phyloP scores from a whole-genome alignment of 2,797 vertebrate species.

The Paratrypauchen microcephalus region DNA sequence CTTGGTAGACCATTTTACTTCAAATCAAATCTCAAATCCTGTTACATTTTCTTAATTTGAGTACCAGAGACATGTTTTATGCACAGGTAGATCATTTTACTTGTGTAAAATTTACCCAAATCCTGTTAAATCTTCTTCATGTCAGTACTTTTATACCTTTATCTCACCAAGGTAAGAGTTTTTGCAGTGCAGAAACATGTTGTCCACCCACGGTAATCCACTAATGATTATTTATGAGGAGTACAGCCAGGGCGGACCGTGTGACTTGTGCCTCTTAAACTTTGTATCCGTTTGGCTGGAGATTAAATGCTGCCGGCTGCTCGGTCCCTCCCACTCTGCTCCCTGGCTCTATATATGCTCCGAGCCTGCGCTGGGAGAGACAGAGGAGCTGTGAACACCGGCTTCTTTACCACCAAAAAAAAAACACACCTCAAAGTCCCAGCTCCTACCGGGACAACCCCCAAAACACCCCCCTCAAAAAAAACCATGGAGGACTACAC shows the following conservation, averaged over 20 bases:
- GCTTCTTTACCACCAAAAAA: conserved; percentile 28
- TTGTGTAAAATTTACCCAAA: no score
- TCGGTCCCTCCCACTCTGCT: conserved; percentile 68
- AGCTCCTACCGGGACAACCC: neutral
- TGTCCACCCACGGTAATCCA: conserved; percentile 3
- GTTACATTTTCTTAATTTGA: no score
- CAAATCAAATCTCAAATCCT: no score
- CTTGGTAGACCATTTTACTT: no score
- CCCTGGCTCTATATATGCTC: conserved; percentile 72
- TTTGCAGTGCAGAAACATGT: neutral
- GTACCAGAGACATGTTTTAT: no score
- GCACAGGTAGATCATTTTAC: no score
- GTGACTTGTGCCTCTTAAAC: conserved; percentile 31
- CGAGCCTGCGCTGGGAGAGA: conserved; percentile 20
- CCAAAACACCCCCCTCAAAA: neutral
- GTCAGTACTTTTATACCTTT: no score
- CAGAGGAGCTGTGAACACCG: conserved; percentile 42
- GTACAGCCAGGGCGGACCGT: conserved; percentile 1
- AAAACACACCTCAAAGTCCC: neutral
- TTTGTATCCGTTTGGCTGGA: conserved; percentile 65
- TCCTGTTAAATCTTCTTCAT: no score
- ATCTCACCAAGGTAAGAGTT: no score
- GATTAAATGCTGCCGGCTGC: conserved; percentile 71
- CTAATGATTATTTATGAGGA: conserved; percentile 16
- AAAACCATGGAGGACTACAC: conserved; percentile 72